Conservation (phyloP, 1,140 invertebrate genomes). For the Riptortus pedestris region DNA sequence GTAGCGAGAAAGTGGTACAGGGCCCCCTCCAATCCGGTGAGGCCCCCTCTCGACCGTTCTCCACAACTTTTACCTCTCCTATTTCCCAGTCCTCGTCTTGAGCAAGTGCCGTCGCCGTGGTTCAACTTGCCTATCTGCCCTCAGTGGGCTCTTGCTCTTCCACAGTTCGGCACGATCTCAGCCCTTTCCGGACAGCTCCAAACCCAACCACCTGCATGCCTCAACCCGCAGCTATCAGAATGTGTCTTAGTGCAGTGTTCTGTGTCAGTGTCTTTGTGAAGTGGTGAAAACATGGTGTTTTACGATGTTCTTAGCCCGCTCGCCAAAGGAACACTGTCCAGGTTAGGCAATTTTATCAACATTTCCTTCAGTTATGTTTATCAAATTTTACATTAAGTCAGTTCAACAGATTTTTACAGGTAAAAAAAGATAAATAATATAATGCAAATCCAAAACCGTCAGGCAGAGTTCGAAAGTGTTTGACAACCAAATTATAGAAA, state of each 20-base stretch:
- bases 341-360: background rate
- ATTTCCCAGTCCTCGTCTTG: background rate
- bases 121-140: background rate
- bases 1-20: conserved; percentile 5
- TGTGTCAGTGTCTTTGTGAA: conserved; percentile 1
- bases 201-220: too few relatives aligned
- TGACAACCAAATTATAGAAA: too few relatives aligned
- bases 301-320: background rate
- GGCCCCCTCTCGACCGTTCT: background rate
- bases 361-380: too few relatives aligned
- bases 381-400: too few relatives aligned
- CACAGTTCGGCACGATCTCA: background rate
- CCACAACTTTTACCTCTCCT: background rate
- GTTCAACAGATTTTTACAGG: too few relatives aligned
- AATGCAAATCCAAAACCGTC: too few relatives aligned
- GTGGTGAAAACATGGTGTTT: background rate
- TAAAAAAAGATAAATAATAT: too few relatives aligned
- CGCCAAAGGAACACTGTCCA: conserved; percentile 1
- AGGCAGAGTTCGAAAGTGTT: too few relatives aligned
- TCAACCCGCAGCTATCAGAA: background rate
- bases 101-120: background rate
- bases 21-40: background rate
- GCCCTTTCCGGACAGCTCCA: conserved; percentile 2
- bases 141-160: background rate
- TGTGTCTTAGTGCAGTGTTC: background rate